phyloP scores from a whole-genome alignment of 2,113 vertebrate species.

The Heteronetta atricapilla region DNA sequence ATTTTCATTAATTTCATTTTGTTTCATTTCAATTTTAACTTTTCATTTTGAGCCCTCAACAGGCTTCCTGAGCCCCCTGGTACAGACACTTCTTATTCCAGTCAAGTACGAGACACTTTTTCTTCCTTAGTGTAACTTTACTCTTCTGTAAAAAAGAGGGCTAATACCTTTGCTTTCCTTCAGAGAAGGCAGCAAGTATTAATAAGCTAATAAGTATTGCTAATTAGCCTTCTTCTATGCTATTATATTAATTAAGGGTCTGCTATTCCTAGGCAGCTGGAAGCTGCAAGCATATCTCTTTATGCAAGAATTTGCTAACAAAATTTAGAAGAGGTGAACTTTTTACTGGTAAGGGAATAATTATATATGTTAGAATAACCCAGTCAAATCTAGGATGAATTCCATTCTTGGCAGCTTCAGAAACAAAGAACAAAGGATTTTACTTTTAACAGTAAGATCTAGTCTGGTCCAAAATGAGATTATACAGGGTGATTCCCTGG shows the following conservation, averaged over 20 bases:
- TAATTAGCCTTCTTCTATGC: background rate
- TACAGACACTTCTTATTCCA: background rate
- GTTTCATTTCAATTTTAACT: background rate
- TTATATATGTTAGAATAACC: background rate
- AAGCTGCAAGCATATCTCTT: background rate
- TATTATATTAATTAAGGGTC: background rate
- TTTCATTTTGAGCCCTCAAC: background rate
- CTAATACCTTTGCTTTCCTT: background rate
- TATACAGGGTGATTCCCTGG: background rate
- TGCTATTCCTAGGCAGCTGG: background rate
- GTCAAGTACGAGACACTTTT: background rate
- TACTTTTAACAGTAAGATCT: background rate
- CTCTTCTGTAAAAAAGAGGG: background rate
- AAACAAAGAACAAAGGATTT: background rate
- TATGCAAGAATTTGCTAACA: background rate
- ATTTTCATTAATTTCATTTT: background rate
- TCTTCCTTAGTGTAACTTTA: background rate
- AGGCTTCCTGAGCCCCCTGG: background rate
- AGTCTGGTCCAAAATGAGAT: background rate
- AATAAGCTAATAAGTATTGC: background rate
- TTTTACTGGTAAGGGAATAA: background rate
- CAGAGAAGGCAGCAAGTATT: background rate
- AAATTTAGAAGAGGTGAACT: background rate
- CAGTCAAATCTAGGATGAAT: background rate
- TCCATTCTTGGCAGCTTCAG: background rate